These are phyloP conservation scores for Argyrosomus japonicus DNA, from an alignment of 2,113 vertebrate species.

Conservation along the genomic window DNA sequence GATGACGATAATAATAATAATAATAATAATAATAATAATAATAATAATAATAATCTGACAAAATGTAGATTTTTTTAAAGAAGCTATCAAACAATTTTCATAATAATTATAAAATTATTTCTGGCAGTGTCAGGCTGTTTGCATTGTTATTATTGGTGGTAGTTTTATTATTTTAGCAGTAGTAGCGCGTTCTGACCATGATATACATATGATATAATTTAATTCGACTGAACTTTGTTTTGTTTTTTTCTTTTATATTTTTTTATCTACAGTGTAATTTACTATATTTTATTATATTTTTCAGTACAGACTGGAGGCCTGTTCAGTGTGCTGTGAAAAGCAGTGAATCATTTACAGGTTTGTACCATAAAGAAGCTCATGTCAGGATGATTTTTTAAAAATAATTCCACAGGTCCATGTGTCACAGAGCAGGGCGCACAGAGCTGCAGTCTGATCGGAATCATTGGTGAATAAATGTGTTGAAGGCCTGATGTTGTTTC, in stretches of 20 bases:
- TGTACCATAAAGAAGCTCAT: neutral
- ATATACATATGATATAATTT: neutral
- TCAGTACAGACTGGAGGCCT: neutral
- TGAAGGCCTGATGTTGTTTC: neutral
- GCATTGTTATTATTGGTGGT: neutral
- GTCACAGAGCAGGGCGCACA: neutral
- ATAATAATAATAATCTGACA: neutral
- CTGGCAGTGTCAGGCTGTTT: too few species aligned
- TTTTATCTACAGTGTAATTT: neutral
- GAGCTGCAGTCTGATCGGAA: neutral
- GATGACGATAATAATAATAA: neutral
- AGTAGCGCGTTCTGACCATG: neutral
- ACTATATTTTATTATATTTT: too few species aligned
- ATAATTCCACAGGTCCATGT: neutral
- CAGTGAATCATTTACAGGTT: neutral
- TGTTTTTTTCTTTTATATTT: neutral
- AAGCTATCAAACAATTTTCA: neutral
- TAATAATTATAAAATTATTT: neutral
- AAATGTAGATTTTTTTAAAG: too few species aligned
- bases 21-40: neutral
- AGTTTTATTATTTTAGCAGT: too few species aligned
- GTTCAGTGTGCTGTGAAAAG: neutral
- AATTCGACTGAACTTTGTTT: neutral
- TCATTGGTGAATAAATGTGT: neutral
- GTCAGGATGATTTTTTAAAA: neutral